Percentiles rank a stretch among this genome's conserved stretches.
These are phyloP conservation scores for Xiphorhynchus elegans DNA, from an alignment of 2,113 vertebrate species.

Conservation along the genomic window DNA sequence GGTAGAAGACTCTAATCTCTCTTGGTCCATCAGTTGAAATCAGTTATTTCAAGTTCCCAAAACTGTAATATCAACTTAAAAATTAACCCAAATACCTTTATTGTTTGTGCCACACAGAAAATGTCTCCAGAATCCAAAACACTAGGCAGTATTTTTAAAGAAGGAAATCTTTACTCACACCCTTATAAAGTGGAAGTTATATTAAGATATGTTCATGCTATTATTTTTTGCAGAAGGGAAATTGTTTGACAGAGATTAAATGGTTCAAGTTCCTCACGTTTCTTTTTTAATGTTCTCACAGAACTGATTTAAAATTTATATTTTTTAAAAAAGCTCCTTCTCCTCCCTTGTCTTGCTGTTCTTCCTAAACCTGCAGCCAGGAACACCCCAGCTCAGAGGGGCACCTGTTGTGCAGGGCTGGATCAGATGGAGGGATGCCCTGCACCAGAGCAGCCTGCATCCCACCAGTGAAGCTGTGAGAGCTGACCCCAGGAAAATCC, in stretches of 20 bases:
- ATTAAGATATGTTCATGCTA: background rate
- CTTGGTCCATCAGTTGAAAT: background rate
- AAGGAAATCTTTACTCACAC: background rate
- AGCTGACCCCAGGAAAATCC: background rate
- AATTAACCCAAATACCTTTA: background rate
- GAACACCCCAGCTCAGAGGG: background rate
- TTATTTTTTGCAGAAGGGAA: background rate
- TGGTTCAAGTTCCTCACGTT: background rate
- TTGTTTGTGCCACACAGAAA: background rate
- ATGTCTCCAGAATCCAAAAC: background rate
- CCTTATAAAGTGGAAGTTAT: background rate
- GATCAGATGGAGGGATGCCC: background rate
- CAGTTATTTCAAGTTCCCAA: background rate
- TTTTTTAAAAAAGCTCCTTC: background rate
- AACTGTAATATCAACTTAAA: background rate
- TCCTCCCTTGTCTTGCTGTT: background rate
- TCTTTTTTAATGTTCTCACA: background rate
- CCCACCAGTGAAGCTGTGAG: background rate
- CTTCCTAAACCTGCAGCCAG: background rate
- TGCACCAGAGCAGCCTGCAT: accelerated
- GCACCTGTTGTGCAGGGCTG: background rate
- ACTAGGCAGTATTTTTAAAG: background rate
- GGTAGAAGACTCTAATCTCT: background rate
- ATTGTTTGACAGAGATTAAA: background rate
- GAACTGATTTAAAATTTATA: background rate